phyloP scores from a whole-genome alignment of 2,797 vertebrate species.

The Notamacropus eugenii region DNA sequence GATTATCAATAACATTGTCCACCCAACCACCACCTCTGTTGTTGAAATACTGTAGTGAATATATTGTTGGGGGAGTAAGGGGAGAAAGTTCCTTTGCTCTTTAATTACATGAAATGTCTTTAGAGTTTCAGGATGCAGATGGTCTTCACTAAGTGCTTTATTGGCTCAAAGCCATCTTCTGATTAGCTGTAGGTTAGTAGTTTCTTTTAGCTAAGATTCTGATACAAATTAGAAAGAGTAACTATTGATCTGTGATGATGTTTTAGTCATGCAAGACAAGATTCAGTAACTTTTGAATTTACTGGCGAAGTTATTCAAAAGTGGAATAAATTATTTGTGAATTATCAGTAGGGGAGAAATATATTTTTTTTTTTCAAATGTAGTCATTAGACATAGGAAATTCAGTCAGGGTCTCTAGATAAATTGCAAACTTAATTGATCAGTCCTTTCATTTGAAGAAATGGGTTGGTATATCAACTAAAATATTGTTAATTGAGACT shows the following conservation, averaged over 20 bases:
- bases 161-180: conserved; percentile 55
- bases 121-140: neutral
- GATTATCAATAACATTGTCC: conserved; percentile 31
- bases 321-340: conserved; percentile 37
- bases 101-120: conserved; percentile 26
- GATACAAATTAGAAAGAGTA: conserved; percentile 34
- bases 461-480: neutral
- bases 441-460: neutral
- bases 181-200: conserved; percentile 16
- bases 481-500: neutral
- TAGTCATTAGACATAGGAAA: conserved; percentile 16
- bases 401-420: neutral
- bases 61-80: conserved; percentile 12
- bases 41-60: conserved; percentile 16
- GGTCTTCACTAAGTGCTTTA: conserved; percentile 51
- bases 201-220: conserved; percentile 33
- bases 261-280: conserved; percentile 51
- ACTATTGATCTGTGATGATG: conserved; percentile 59
- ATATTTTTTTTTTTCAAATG: conserved; percentile 34
- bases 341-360: conserved; percentile 40
- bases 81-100: neutral
- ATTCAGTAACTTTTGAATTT: conserved; percentile 35
- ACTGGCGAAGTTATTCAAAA: conserved; percentile 48
- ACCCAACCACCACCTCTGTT: neutral
- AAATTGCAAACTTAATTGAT: neutral